Conservation (phyloP, 2,113 vertebrate genomes). For the Phoenicopterus ruber region DNA sequence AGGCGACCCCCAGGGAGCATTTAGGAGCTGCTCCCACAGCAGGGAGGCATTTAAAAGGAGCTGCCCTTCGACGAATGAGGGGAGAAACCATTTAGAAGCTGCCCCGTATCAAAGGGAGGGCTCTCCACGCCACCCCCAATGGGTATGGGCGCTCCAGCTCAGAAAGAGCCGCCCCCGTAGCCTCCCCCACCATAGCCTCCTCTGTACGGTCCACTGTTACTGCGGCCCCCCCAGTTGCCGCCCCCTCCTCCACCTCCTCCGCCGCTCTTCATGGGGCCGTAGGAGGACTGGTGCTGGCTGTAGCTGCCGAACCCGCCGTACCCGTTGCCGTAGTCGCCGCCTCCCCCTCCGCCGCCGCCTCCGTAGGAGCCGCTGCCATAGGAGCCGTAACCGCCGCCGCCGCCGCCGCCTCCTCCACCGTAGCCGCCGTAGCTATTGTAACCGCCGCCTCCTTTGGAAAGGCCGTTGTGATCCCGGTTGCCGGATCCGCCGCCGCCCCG, state of each 20-base stretch:
- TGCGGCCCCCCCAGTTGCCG: slow-evolving; percentile 85
- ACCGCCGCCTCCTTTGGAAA: slow-evolving; percentile 80
- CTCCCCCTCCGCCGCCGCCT: slow-evolving; percentile 75
- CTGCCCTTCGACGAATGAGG: slow-evolving; percentile 48
- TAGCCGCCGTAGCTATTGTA: slow-evolving; percentile 86
- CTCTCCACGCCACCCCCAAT: slow-evolving; percentile 32
- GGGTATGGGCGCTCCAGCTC: slow-evolving; percentile 5
- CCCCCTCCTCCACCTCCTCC: slow-evolving; percentile 84
- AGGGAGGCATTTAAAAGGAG: slow-evolving; percentile 64
- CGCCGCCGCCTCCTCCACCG: slow-evolving; percentile 68
- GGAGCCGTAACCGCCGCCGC: slow-evolving; percentile 71
- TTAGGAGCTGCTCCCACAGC: slow-evolving; percentile 65
- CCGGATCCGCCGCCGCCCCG: slow-evolving; percentile 76
- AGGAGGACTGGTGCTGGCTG: slow-evolving; percentile 90
- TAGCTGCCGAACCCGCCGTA: slow-evolving; percentile 93
- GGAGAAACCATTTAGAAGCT: slow-evolving; percentile 50
- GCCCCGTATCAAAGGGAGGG: slow-evolving; percentile 48
- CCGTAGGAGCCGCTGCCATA: slow-evolving; percentile 75
- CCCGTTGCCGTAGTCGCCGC: slow-evolving; percentile 88
- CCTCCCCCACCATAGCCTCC: slow-evolving; percentile 84
- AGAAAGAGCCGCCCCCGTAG: slow-evolving; percentile 77
- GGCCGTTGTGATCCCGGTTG: slow-evolving; percentile 81
- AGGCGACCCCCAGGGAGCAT: slow-evolving; percentile 60
- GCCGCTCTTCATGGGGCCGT: slow-evolving; percentile 92
- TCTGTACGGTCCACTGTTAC: slow-evolving; percentile 84